Evolutionary conservation across 1,140 invertebrate genomes (phyloP), one percentile per base, ranked within the genome.

Genomic region (Spodoptera frugiperda): DNA sequence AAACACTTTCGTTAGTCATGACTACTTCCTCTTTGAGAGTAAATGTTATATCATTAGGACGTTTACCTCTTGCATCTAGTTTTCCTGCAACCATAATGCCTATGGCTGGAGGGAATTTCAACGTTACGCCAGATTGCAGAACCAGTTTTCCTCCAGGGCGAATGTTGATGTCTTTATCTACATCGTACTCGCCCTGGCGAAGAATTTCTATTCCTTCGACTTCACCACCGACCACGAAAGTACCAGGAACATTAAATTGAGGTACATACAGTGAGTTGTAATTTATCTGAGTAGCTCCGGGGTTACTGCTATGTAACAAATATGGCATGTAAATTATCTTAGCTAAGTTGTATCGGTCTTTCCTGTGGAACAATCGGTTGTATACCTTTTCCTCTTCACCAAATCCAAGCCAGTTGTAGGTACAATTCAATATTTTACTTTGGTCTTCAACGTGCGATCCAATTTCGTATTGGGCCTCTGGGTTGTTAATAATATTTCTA

Each of bases 1-100:
- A 95, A 21, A 95, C 94, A 85, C 97, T 97, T 75, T 95, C 94
- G 25, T 95, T 94, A 19, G 94, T 93, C 84, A 96, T 95, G 17
- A 95, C 88, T 11, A 96, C 94, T 85, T 97, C 97, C 89, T 97
- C 96, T 84, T 97, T 97, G 9, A 97, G 89, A 1, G 97, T 98
- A 81, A 98, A 96, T 57, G 96, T 94, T 72, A 97, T 98, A 84
- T 97, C 96, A 82, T 96, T 97, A 0, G 97, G 97, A 25, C 96
- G 94, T 71, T 96, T 96, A 0, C 98, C 98, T 82, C 96, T 95
- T 0, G 98, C 97, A 83, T 98, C 97, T 44, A 99, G 89, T 87
- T 97, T 96, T 5, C 98, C 98, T 48, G 98, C 98, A 3, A 99
- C 97, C 97, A 99, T 98, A 95, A 99, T 98, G 14, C 99, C 99